Conservation (phyloP, 1,140 invertebrate species). For the Cydia amplana region DNA sequence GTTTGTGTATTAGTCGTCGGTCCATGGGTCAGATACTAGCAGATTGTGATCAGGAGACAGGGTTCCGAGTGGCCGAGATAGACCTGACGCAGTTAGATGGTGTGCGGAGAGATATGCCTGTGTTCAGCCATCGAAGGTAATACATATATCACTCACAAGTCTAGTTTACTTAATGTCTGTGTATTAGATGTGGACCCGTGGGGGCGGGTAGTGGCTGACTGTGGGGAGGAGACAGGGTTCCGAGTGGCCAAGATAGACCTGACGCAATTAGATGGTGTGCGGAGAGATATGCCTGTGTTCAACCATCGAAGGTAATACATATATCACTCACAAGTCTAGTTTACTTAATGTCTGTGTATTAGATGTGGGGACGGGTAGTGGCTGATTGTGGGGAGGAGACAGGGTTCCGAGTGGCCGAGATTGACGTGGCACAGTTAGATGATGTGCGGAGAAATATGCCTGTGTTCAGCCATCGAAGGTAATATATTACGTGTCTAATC, state of each 20-base stretch:
- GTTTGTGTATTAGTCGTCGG: too few relatives aligned
- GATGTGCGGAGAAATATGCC: constrained; percentile 92
- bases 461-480: not conserved
- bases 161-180: too few relatives aligned
- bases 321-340: too few relatives aligned
- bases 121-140: not conserved
- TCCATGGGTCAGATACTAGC: too few relatives aligned
- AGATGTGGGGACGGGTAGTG: too few relatives aligned
- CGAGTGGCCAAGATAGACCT: constrained; percentile 88
- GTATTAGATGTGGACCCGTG: constrained; percentile 54
- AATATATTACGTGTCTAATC: too few relatives aligned
- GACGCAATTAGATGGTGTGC: constrained; percentile 82
- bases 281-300: constrained; percentile 88
- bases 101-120: constrained; percentile 90
- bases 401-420: too few relatives aligned
- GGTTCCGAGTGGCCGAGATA: too few relatives aligned
- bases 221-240: constrained; percentile 84
- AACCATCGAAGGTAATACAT: not conserved
- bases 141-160: too few relatives aligned
- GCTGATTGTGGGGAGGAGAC: too few relatives aligned
- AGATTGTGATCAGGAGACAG: too few relatives aligned
- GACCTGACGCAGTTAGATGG: constrained; percentile 76
- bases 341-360: too few relatives aligned
- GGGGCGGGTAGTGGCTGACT: constrained; percentile 92
- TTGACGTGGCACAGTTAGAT: constrained; percentile 69